A percentile compares a stretch with the other conserved stretches of the same genome.
Evolutionary conservation across 2,797 vertebrate species (phyloP).

Genomic region (Hozukius guyotensis): DNA sequence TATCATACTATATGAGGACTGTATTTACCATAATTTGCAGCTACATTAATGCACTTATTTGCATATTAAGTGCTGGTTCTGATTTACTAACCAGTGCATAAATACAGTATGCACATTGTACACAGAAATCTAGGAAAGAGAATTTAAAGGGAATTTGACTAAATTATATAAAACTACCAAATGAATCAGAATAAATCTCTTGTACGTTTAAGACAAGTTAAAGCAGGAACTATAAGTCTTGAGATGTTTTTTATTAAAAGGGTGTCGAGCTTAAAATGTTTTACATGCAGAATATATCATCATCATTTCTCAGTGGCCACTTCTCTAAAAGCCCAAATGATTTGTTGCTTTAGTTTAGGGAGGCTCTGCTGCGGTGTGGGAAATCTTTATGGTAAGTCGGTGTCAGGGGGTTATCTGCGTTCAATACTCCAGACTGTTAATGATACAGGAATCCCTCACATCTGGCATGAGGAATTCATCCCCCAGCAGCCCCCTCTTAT

Average conservation of each 20-base stretch:
- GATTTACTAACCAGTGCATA: not conserved
- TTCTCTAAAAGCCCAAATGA: slow-evolving; percentile 12
- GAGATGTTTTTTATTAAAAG: not conserved
- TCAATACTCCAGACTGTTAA: slow-evolving; percentile 51
- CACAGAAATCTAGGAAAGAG: not conserved
- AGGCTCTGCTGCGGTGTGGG: slow-evolving; percentile 12
- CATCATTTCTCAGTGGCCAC: not conserved
- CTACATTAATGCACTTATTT: not conserved
- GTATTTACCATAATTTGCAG: not conserved
- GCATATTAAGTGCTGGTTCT: not conserved
- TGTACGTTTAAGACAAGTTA: not conserved
- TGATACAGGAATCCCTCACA: slow-evolving; percentile 60
- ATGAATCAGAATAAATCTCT: not conserved
- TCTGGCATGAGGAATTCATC: slow-evolving; percentile 55
- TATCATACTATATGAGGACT: not conserved
- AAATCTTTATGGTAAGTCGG: slow-evolving; percentile 24
- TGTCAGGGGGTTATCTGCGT: slow-evolving; percentile 27
- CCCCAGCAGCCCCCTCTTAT: not conserved
- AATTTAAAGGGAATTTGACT: not conserved
- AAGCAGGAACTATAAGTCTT: not conserved
- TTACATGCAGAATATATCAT: not conserved
- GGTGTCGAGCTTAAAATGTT: not conserved
- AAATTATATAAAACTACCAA: not conserved
- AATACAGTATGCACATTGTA: not conserved
- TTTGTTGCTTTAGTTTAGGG: slow-evolving; percentile 1